phyloP scores from a whole-genome alignment of 2,797 vertebrate genomes.

The Sebastes taczanowskii region DNA sequence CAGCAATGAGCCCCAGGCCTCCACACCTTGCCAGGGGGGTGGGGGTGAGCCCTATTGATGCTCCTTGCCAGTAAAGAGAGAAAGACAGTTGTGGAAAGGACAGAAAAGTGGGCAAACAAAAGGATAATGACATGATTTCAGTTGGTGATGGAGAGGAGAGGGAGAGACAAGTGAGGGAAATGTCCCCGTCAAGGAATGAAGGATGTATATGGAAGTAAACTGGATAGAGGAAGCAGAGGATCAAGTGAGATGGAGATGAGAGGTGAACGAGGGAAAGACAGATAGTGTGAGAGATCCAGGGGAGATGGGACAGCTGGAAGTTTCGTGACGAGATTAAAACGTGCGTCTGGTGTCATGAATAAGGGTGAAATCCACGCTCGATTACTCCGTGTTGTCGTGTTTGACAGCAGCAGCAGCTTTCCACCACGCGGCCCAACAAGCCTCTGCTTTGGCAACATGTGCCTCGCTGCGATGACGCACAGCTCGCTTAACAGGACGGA shows the following conservation, averaged over 20 bases:
- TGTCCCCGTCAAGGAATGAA: slow-evolving; percentile 44
- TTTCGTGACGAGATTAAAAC: slow-evolving; percentile 62
- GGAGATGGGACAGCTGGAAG: slow-evolving; percentile 44
- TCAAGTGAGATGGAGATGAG: slow-evolving; percentile 43
- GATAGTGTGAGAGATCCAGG: slow-evolving; percentile 8
- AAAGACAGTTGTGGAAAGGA: neutral
- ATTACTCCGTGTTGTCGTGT: slow-evolving; percentile 47
- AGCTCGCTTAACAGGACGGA: neutral
- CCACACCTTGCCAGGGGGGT: slow-evolving; percentile 16
- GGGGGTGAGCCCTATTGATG: slow-evolving; percentile 15
- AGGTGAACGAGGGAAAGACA: slow-evolving; percentile 20
- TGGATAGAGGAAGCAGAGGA: slow-evolving; percentile 40
- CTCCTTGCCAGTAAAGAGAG: neutral
- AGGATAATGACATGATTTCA: slow-evolving; percentile 18
- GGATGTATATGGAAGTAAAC: slow-evolving; percentile 35
- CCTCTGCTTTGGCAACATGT: slow-evolving; percentile 76
- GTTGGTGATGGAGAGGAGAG: neutral
- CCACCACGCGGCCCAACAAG: slow-evolving; percentile 26
- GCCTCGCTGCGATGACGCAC: slow-evolving; percentile 59
- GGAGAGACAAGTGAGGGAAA: neutral
- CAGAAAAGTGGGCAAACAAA: neutral
- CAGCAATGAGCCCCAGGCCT: slow-evolving; percentile 26
- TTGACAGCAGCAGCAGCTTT: slow-evolving; percentile 45
- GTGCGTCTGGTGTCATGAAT: slow-evolving; percentile 43
- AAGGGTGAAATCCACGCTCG: slow-evolving; percentile 40